Percentiles rank a stretch among this genome's conserved stretches.
phyloP scores from a whole-genome alignment of 2,888 invertebrate genomes.

The Anoplius nigerrimus region DNA sequence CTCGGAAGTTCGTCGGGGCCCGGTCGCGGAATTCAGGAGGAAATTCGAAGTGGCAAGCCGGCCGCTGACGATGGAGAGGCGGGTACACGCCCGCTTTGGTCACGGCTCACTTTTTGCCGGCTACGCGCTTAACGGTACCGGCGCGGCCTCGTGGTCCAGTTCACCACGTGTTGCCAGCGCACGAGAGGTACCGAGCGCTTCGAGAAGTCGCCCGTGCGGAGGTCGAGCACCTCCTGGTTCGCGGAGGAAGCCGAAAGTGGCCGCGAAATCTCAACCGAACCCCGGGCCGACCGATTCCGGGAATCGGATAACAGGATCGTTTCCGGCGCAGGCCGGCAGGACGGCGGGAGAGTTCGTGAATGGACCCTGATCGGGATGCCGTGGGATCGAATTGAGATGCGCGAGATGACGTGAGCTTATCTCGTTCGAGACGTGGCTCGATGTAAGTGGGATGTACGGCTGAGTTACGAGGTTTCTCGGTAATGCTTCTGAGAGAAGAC shows the following conservation, averaged over 20 bases:
- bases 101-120: constrained; percentile 53
- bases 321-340: not conserved
- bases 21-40: constrained; percentile 28
- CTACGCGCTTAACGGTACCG: constrained; percentile 59
- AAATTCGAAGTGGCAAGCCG: constrained; percentile 44
- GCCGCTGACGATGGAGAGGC: constrained; percentile 20
- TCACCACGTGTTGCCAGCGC: constrained; percentile 54
- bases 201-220: constrained; percentile 39
- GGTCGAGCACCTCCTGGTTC: constrained; percentile 45
- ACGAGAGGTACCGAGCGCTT: constrained; percentile 38
- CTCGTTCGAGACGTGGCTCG: too few relatives aligned
- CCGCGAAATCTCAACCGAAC: too few relatives aligned
- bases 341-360: not conserved
- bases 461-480: too few relatives aligned
- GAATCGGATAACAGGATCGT: not conserved
- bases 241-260: constrained; percentile 44
- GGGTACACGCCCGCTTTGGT: constrained; percentile 49
- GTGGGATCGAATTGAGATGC: too few relatives aligned
- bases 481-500: too few relatives aligned
- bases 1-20: too few relatives aligned
- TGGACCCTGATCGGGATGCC: too few relatives aligned
- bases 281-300: constrained; percentile 6
- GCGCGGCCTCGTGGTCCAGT: constrained; percentile 63
- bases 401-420: too few relatives aligned
- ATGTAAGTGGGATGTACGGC: too few relatives aligned